Base-by-base conservation (phyloP, 2,797 vertebrate species). In the Selene dorsalis region DNA sequence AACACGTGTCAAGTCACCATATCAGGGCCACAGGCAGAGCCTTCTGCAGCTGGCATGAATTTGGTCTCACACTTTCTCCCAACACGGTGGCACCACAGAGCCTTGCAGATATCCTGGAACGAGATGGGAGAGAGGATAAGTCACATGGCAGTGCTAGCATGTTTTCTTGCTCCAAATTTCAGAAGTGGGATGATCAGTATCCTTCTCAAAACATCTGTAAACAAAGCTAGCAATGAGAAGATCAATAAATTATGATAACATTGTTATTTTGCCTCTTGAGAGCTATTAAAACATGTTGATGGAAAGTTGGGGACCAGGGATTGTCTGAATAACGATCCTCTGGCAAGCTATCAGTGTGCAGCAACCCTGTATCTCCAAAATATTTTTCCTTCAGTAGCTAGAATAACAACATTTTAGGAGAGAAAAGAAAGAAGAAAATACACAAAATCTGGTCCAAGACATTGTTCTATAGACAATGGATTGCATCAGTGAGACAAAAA, bases 1-100 rank as follows among this genome's bases (percentile, higher is more conserved):
- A 79, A 76, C 50, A 57, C 7, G n/a, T 77, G 80, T 79, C 75
- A 72, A 89, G 88, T 95, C 92, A 98, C 97, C 96, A 96, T 97
- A 82, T 96, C 94, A 14, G 93, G 95, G 67, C 97, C 96, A 24
- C 97, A 98, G 55, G 88, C 71, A 3, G 97, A 97, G 76, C 97
- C 97, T 86, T 98, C 97, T n/a, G 97, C 97, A 0, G 97, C 97
- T 22, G 97, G 97, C 96, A 98, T 97, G 91, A 97, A 97, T 89
- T 98, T 98, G 74, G 97, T 97, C 89, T 98, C 97, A 79, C 97
- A 98, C 93, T 97, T 97, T 87, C 96, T 96, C 61, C 96, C 97
- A 72, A 94, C 79, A 24, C 96, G 95, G 82, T 98, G 97, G 90
- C 97, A 98, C 97, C 97, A 98, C 69, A 98, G 92, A 73, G 96